Evolutionary conservation across 2,113 vertebrate genomes (phyloP).

Genomic region (Cyphomyrus discorhynchus): DNA sequence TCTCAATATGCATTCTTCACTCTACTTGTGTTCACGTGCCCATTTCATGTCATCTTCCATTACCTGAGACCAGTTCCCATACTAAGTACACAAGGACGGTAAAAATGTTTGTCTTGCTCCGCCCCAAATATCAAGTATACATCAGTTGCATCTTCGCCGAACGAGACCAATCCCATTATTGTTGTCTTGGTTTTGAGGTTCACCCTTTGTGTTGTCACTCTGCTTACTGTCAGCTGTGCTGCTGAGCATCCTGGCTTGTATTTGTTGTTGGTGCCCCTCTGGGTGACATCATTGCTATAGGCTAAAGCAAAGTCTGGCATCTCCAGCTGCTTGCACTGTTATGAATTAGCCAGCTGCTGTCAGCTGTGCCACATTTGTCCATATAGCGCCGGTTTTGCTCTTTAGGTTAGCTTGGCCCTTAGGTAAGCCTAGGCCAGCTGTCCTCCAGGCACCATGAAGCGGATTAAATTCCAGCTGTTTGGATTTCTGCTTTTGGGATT

Average conservation of each 20-base stretch:
- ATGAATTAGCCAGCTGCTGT: not conserved
- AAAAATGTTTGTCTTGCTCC: too few relatives aligned
- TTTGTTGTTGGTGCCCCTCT: not conserved
- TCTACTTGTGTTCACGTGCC: not conserved
- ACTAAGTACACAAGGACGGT: too few relatives aligned
- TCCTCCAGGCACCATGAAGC: slow-evolving; percentile 51
- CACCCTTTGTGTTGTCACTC: not conserved
- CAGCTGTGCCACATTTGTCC: not conserved
- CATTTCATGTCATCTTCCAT: too few relatives aligned
- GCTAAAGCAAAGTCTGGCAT: not conserved
- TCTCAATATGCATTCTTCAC: not conserved
- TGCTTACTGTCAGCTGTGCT: not conserved
- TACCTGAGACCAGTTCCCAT: too few relatives aligned
- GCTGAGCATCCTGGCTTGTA: not conserved
- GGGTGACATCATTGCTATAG: not conserved
- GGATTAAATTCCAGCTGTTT: slow-evolving; percentile 60
- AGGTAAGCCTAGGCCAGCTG: slow-evolving; percentile 45
- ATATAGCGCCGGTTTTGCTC: slow-evolving; percentile 43
- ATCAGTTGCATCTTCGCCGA: too few relatives aligned
- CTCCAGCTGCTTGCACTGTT: not conserved
- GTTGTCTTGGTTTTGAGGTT: not conserved
- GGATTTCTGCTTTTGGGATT: slow-evolving; percentile 67
- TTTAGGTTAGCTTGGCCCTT: slow-evolving; percentile 28
- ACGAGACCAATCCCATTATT: not conserved
- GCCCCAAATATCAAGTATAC: too few relatives aligned